These are phyloP conservation scores for Tetrao urogallus DNA, from an alignment of 2,113 vertebrate genomes.

Conservation along the genomic window DNA sequence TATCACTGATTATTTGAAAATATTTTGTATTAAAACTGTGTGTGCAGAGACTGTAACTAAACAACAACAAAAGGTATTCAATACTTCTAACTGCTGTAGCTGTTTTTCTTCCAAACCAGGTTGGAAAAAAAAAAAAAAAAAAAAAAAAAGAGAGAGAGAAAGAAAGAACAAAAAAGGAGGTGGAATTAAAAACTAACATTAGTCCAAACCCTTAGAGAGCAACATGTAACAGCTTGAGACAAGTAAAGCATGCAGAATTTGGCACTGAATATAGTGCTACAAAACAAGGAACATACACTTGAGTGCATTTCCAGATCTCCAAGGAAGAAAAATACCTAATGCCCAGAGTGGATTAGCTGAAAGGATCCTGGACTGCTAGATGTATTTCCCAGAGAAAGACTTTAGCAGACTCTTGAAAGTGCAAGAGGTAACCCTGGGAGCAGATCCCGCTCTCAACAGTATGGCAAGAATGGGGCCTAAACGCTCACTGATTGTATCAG, in stretches of 20 bases:
- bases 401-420: background rate
- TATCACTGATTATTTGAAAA: background rate
- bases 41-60: background rate
- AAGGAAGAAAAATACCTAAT: slow-evolving; percentile 1
- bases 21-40: background rate
- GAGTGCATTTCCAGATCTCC: background rate
- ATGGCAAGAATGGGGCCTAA: background rate
- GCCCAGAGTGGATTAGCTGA: background rate
- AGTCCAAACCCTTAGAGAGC: background rate
- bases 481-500: background rate
- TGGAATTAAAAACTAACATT: background rate
- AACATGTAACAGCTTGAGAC: slow-evolving; percentile 10
- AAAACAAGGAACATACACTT: slow-evolving; percentile 1
- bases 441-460: background rate
- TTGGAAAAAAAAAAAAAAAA: background rate
- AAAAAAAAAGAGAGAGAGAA: background rate
- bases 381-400: background rate
- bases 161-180: background rate
- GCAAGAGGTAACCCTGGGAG: background rate
- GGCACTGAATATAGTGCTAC: background rate
- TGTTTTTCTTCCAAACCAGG: background rate
- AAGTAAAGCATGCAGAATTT: slow-evolving; percentile 18
- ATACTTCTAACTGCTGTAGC: background rate
- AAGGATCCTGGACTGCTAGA: background rate
- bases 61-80: background rate